Evolutionary conservation across 1,140 invertebrate genomes (phyloP).

Genomic region (Drosophila neocordata): DNA sequence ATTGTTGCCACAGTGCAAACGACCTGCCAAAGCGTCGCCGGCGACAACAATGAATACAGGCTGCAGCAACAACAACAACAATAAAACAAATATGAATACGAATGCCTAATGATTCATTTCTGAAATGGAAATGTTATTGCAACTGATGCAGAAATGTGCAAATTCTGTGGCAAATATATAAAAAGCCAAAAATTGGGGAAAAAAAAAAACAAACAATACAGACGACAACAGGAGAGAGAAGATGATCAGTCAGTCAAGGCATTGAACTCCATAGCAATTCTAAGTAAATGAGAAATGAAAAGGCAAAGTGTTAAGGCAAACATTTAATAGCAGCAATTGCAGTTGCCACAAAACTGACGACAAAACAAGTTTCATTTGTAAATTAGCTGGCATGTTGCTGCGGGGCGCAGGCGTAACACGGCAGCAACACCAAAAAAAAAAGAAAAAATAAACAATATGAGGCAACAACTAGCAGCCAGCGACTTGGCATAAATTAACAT

Average conservation of each 20-base stretch:
- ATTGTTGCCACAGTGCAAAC: conserved; percentile 38
- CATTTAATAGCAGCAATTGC: conserved; percentile 54
- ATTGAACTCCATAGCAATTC: neutral
- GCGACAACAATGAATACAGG: conserved; percentile 10
- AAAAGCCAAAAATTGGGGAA: conserved; percentile 26
- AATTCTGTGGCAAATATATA: conserved; percentile 41
- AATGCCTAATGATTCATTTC: conserved; percentile 17
- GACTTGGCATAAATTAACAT: conserved; percentile 67
- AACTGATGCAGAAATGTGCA: conserved; percentile 77
- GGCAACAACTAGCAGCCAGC: conserved; percentile 41
- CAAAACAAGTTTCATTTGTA: conserved; percentile 20
- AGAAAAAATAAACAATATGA: conserved; percentile 13
- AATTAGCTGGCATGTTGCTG: conserved; percentile 50
- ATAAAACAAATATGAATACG: neutral
- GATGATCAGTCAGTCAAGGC: conserved; percentile 2
- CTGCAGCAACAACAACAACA: neutral
- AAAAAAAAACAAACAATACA: neutral
- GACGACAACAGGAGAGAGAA: conserved; percentile 7
- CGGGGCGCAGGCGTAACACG: conserved; percentile 70
- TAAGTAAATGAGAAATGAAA: neutral
- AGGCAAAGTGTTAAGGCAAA: conserved; percentile 69
- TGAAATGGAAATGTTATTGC: conserved; percentile 51
- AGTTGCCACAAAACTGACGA: conserved; percentile 1
- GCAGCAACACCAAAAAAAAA: conserved; percentile 41
- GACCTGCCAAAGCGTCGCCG: conserved; percentile 30